Evolutionary conservation across 1,140 invertebrate species (phyloP).

Genomic region (Anastrepha ludens): DNA sequence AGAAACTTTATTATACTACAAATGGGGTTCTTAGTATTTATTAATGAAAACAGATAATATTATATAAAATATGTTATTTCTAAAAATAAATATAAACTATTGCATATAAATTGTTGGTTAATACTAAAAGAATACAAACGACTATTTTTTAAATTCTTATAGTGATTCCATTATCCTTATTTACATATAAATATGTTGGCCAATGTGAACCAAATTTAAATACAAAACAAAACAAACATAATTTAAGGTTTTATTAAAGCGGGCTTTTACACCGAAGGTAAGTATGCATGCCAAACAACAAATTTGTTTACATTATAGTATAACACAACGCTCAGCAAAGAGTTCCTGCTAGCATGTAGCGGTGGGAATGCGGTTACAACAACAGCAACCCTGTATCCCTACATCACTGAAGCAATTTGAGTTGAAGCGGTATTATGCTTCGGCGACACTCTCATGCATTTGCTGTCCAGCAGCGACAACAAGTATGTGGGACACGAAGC

Average conservation of each 20-base stretch:
- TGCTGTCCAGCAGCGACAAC: too few relatives aligned
- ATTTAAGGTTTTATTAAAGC: not conserved
- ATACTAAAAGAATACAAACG: slow-evolving; percentile 46
- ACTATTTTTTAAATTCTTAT: slow-evolving; percentile 48
- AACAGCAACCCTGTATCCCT: too few relatives aligned
- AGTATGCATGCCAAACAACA: too few relatives aligned
- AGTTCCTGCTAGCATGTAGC: too few relatives aligned
- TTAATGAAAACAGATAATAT: slow-evolving; percentile 29
- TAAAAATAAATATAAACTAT: slow-evolving; percentile 53
- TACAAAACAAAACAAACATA: slow-evolving; percentile 26
- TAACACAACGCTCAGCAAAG: too few relatives aligned
- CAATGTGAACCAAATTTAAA: slow-evolving; percentile 45
- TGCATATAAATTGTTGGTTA: slow-evolving; percentile 54
- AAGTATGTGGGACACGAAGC: too few relatives aligned
- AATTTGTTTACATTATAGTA: too few relatives aligned
- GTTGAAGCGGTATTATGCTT: too few relatives aligned
- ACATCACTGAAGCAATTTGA: too few relatives aligned
- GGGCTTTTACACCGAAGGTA: too few relatives aligned
- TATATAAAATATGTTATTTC: slow-evolving; percentile 54
- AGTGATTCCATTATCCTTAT: slow-evolving; percentile 44
- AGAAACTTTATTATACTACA: not conserved
- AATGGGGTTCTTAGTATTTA: slow-evolving; percentile 37
- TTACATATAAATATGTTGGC: slow-evolving; percentile 30
- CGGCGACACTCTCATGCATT: too few relatives aligned
- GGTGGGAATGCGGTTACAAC: too few relatives aligned